Conservation (phyloP, 2,113 vertebrate genomes). For the Sclerurus mexicanus region DNA sequence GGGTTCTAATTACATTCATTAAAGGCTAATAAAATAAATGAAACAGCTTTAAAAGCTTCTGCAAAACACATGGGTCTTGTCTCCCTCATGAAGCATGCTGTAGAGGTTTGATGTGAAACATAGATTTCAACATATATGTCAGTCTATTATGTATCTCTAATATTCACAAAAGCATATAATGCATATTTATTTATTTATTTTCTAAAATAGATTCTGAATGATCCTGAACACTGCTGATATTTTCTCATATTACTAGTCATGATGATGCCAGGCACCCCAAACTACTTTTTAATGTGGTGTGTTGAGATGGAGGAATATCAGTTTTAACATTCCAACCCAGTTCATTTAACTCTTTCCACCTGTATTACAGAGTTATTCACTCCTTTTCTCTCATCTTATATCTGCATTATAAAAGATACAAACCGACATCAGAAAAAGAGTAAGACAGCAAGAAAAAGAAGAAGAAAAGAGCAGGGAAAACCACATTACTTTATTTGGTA, state of each 20-base stretch:
- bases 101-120: conserved; percentile 87
- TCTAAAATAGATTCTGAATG: conserved; percentile 46
- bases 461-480: neutral
- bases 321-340: conserved; percentile 64
- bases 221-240: conserved; percentile 29
- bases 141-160: conserved; percentile 37
- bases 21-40: conserved; percentile 99
- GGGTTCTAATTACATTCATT: conserved; percentile 99
- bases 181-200: conserved; percentile 3
- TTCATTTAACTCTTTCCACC: conserved; percentile 72
- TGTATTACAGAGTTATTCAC: conserved; percentile 27
- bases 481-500: neutral
- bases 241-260: conserved; percentile 51
- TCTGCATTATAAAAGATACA: conserved; percentile 12
- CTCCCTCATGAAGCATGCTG: conserved; percentile 91
- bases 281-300: conserved; percentile 66
- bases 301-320: conserved; percentile 50
- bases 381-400: neutral
- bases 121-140: conserved; percentile 74
- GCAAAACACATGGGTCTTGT: conserved; percentile 94
- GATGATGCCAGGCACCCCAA: conserved; percentile 56
- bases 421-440: neutral
- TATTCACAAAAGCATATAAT: conserved; percentile 1
- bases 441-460: neutral
- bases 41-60: conserved; percentile 94